phyloP scores from a whole-genome alignment of 2,888 invertebrate genomes.

The Gisinianus flammeolus region DNA sequence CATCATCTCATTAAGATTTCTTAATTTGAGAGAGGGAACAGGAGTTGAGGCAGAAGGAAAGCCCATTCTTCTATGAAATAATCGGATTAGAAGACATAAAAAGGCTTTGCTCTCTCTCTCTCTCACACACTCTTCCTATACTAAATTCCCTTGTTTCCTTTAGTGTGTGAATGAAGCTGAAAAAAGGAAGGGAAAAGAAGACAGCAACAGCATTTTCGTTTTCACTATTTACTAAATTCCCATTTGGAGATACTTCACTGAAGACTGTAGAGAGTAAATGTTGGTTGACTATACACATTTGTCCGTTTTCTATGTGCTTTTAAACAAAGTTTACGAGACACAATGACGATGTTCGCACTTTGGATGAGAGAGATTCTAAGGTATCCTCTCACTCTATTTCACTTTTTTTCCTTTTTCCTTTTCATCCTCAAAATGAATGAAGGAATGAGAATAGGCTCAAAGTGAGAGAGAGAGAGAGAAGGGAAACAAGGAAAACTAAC shows the following conservation, averaged over 20 bases:
- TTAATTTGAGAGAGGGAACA: conserved; percentile 39
- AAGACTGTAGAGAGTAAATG: neutral
- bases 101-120: conserved; percentile 40
- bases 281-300: neutral
- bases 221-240: neutral
- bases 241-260: neutral
- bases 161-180: neutral
- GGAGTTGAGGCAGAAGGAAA: conserved; percentile 28
- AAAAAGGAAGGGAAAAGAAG: neutral
- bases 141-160: neutral
- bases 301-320: neutral
- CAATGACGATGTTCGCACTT: no score
- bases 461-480: no score
- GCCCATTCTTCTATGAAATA: conserved; percentile 45
- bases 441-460: no score
- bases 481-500: no score
- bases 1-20: conserved; percentile 46
- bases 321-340: neutral
- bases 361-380: no score
- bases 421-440: no score
- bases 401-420: no score
- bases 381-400: no score
- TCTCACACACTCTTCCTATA: neutral
- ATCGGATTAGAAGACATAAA: conserved; percentile 56
- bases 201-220: neutral